Evolutionary conservation across 1,140 invertebrate genomes (phyloP).

Genomic region (Zaprionus nigranus): DNA sequence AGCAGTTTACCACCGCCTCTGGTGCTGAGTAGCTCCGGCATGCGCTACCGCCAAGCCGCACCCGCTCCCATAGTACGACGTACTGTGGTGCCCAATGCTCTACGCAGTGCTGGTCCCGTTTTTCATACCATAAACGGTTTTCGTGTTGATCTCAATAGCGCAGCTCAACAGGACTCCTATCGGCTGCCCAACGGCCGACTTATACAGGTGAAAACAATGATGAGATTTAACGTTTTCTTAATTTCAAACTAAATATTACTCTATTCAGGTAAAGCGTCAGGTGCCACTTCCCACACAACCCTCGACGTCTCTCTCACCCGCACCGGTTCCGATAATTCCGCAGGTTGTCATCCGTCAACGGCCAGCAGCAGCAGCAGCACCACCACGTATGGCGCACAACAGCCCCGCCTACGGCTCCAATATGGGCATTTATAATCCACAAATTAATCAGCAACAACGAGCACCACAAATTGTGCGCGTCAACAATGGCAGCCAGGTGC

Average conservation of each 20-base stretch:
- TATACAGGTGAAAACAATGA: constrained; percentile 71
- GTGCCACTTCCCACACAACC: constrained; percentile 39
- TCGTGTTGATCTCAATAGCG: constrained; percentile 82
- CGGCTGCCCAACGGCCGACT: constrained; percentile 81
- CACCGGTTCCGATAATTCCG: constrained; percentile 15
- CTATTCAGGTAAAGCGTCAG: constrained; percentile 75
- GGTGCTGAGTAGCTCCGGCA: constrained; percentile 68
- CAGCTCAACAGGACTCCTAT: constrained; percentile 81
- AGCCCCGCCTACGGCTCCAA: constrained; percentile 52
- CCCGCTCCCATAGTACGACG: constrained; percentile 49
- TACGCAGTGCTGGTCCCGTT: constrained; percentile 62
- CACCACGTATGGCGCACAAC: constrained; percentile 17
- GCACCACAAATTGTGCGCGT: constrained; percentile 60
- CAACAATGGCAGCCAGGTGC: constrained; percentile 39
- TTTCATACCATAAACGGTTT: constrained; percentile 83
- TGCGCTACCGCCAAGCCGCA: constrained; percentile 62
- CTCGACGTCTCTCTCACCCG: constrained; percentile 15
- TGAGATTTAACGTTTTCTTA: neutral
- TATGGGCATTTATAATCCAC: constrained; percentile 70
- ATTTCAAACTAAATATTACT: neutral
- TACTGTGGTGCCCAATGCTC: constrained; percentile 59
- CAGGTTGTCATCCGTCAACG: constrained; percentile 58
- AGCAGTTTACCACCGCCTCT: constrained; percentile 71
- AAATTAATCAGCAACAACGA: constrained; percentile 58
- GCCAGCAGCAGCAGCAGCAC: neutral